Evolutionary conservation across 2,888 invertebrate genomes (phyloP).

Genomic region (Drosophila paranaensis): DNA sequence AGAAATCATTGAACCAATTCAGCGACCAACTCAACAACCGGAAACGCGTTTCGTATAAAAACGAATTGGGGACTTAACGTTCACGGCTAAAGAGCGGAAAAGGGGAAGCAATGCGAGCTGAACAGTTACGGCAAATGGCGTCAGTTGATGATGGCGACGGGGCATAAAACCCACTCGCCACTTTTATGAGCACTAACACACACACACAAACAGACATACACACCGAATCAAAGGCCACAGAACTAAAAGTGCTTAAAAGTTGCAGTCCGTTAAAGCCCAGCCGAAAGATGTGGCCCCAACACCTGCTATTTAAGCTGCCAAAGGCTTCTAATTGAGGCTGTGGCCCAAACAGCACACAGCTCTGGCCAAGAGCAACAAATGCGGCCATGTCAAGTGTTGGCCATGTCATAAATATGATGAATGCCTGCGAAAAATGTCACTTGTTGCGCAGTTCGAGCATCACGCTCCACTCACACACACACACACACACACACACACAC

Average conservation of each 20-base stretch:
- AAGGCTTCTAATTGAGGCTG: slow-evolving; percentile 64
- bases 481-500: slow-evolving; percentile 5
- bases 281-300: slow-evolving; percentile 12
- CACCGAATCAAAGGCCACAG: slow-evolving; percentile 40
- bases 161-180: slow-evolving; percentile 74
- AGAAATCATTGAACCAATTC: slow-evolving; percentile 81
- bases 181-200: slow-evolving; percentile 64
- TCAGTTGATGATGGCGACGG: slow-evolving; percentile 72
- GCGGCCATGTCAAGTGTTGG: slow-evolving; percentile 40
- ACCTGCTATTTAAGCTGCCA: slow-evolving; percentile 31
- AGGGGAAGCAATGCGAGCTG: slow-evolving; percentile 43
- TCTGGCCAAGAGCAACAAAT: slow-evolving; percentile 31
- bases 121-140: slow-evolving; percentile 70
- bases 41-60: slow-evolving; percentile 81
- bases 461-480: slow-evolving; percentile 6
- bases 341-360: slow-evolving; percentile 17
- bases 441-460: slow-evolving; percentile 67
- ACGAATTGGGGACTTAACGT: slow-evolving; percentile 79
- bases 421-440: slow-evolving; percentile 82
- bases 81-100: slow-evolving; percentile 63
- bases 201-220: slow-evolving; percentile 40
- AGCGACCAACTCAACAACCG: slow-evolving; percentile 81
- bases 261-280: slow-evolving; percentile 25
- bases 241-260: slow-evolving; percentile 22
- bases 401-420: slow-evolving; percentile 80